Percentiles rank a stretch among this genome's conserved stretches.
Conservation (phyloP, 1,140 invertebrate species). For the Musca vetustissima region DNA sequence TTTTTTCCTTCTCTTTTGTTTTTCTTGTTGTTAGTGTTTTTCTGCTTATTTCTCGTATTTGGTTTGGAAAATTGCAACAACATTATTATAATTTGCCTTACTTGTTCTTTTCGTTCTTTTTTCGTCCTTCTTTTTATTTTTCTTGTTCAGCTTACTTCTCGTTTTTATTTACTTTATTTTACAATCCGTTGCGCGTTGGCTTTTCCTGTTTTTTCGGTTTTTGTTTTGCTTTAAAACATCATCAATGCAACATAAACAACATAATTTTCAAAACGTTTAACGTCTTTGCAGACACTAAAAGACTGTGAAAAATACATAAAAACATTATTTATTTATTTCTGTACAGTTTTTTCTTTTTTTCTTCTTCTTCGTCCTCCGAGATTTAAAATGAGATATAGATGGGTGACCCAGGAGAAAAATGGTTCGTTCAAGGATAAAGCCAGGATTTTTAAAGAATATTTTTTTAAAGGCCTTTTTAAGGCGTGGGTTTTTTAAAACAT, state of each 20-base stretch:
- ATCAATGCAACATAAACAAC: conserved; percentile 22
- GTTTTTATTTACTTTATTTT: background rate
- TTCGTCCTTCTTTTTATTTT: background rate
- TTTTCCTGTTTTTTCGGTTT: background rate
- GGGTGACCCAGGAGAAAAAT: too few species aligned
- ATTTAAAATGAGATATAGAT: too few species aligned
- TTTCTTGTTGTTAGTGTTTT: background rate
- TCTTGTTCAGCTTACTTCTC: background rate
- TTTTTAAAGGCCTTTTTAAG: too few species aligned
- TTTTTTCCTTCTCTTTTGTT: too few species aligned
- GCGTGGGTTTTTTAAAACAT: too few species aligned
- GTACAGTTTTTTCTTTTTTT: too few species aligned
- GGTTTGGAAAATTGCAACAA: conserved; percentile 13
- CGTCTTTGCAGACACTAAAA: conserved; percentile 12
- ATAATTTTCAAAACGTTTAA: conserved; percentile 24
- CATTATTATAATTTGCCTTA: conserved; percentile 18
- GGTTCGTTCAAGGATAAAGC: too few species aligned
- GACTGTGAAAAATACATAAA: conserved; percentile 4
- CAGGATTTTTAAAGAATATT: too few species aligned
- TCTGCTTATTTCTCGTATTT: background rate
- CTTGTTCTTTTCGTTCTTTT: background rate
- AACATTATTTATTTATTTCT: background rate
- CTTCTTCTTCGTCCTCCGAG: too few species aligned
- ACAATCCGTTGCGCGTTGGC: too few species aligned
- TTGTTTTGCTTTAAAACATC: background rate